Base-by-base conservation (phyloP, 2,113 vertebrate genomes). In the Chelonoidis abingdonii region DNA sequence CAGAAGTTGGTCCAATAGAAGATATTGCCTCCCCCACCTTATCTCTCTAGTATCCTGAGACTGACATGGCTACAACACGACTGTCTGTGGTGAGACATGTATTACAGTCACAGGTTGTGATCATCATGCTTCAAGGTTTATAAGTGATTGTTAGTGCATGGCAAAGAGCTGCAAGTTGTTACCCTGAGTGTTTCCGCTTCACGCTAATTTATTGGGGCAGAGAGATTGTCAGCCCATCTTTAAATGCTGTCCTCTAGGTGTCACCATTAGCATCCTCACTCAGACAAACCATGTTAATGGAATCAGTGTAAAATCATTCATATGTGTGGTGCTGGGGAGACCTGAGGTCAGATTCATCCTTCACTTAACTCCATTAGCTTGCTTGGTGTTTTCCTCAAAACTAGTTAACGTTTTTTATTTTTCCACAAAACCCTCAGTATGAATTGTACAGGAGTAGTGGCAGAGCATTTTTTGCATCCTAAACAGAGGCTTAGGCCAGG, bases 361-460 rank as follows among this genome's bases (percentile, higher is more conserved):
- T 76, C 24, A 14, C 87, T 19, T 50, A 92, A 38, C 2, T 86
- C 35, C 4, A 54, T 91, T 94, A 95, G 89, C 89, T 83, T 72
- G 56, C 78, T 96, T 81, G 2, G 1, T 88, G 25, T 85, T 97
- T 88, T 89, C 41, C 21, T 89, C 41, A 93, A 69, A 93, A 92
- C 90, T 65, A 93, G 87, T 88, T 89, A 81, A 1, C 53, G 84
- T 21, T 88, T 24, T 65, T 95, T 88, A 21, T 3, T 94, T 91
- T 86, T 44, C 35, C 7, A 3, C 59, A 65, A 38, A 72, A 41
- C n/a, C 69, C 9, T 38, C 72, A 44, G 21, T 76, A 44, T 38
- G 47, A 92, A 84, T 44, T 1, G 0, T 62, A 35, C 41, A 84
- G n/a, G 31, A 90, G 41, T 75, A 95, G 35, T n/a, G 35, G 17